Conservation (phyloP, 1,140 invertebrate genomes). For the Psix sp. region DNA sequence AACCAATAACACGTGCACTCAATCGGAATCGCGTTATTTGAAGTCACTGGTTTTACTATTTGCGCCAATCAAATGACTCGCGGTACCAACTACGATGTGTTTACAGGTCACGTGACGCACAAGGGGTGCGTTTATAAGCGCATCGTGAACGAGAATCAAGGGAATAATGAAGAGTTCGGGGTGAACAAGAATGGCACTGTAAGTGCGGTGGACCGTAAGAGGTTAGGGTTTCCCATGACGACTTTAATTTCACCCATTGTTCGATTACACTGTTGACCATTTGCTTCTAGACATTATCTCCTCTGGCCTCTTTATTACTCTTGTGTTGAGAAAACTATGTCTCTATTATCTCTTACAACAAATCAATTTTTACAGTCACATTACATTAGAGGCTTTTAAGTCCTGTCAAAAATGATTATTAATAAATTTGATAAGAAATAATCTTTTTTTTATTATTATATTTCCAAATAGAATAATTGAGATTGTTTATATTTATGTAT, state of each 20-base stretch:
- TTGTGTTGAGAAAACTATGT: slow-evolving; percentile 21
- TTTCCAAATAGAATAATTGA: too few relatives aligned
- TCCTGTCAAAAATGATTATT: not conserved
- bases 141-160: slow-evolving; percentile 52
- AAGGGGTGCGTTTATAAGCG: slow-evolving; percentile 59
- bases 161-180: slow-evolving; percentile 65
- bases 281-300: slow-evolving; percentile 63
- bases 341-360: slow-evolving; percentile 45
- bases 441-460: too few relatives aligned
- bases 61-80: slow-evolving; percentile 33
- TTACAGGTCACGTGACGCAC: slow-evolving; percentile 68
- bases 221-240: slow-evolving; percentile 74
- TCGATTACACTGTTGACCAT: slow-evolving; percentile 63
- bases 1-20: not conserved
- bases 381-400: too few relatives aligned
- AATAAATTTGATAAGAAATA: too few relatives aligned
- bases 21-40: slow-evolving; percentile 9
- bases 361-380: too few relatives aligned
- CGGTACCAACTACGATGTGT: slow-evolving; percentile 62
- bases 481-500: too few relatives aligned
- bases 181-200: slow-evolving; percentile 55
- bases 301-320: slow-evolving; percentile 52
- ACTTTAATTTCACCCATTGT: slow-evolving; percentile 72
- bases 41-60: slow-evolving; percentile 24
- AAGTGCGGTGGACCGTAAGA: slow-evolving; percentile 72